These are phyloP conservation scores for Siphlonurus alternatus DNA, from an alignment of 2,888 invertebrate species.

Conservation along the genomic window DNA sequence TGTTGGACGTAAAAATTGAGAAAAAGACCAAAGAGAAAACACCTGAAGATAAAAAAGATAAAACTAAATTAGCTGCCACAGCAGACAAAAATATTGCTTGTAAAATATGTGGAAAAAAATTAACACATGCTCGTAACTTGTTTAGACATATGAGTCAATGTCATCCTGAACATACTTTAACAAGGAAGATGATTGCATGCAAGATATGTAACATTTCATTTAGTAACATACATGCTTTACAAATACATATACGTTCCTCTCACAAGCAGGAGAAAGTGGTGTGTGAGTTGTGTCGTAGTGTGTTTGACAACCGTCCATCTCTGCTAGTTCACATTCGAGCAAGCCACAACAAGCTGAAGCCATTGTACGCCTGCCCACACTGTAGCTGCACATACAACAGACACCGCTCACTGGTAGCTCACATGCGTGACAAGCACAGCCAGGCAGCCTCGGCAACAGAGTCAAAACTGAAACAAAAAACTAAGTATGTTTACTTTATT, in stretches of 20 bases:
- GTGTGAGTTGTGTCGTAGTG: no score
- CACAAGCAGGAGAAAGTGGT: neutral
- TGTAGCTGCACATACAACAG: neutral
- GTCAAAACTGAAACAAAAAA: neutral
- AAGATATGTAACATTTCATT: neutral
- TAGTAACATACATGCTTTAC: neutral
- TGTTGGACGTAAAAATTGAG: no score
- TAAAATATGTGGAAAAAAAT: neutral
- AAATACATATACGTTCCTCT: neutral
- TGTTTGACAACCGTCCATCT: neutral
- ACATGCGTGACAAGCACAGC: neutral
- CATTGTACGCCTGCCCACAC: neutral
- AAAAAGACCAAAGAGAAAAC: no score
- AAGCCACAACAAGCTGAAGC: neutral
- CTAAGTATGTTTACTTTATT: no score
- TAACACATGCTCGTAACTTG: neutral
- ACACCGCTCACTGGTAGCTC: neutral
- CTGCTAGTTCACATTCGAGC: neutral
- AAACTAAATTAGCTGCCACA: neutral
- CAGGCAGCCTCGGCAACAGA: neutral
- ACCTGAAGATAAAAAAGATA: neutral
- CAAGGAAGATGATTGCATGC: neutral
- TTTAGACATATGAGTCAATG: neutral
- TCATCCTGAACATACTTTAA: neutral
- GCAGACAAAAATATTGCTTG: no score